phyloP scores from a whole-genome alignment of 2,113 vertebrate genomes.

The Alosa alosa region DNA sequence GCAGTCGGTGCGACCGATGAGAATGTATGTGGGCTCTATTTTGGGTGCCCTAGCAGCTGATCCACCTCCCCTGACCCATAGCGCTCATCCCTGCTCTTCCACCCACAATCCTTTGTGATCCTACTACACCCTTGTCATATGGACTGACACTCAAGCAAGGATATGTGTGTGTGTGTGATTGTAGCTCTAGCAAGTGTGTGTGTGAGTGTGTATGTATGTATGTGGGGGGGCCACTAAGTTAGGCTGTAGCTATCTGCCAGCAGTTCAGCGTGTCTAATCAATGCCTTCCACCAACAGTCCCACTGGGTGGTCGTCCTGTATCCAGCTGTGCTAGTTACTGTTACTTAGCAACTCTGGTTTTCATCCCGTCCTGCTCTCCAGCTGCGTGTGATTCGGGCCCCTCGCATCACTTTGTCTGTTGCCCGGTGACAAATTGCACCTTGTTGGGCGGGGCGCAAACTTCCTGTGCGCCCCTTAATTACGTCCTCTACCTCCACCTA shows the following conservation, averaged over 20 bases:
- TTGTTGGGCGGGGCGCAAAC: constrained; percentile 37
- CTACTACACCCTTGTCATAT: not conserved
- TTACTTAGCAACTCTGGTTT: not conserved
- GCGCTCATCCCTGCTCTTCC: not conserved
- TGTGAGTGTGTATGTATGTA: not conserved
- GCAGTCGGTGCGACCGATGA: constrained; percentile 38
- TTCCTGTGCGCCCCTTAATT: constrained; percentile 57
- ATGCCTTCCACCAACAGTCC: not conserved
- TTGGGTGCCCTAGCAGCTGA: constrained; percentile 54
- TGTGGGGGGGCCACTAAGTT: not conserved
- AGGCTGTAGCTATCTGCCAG: not conserved
- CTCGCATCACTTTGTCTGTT: constrained; percentile 40
- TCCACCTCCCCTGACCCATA: not conserved
- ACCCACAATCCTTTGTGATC: not conserved
- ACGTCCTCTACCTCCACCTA: constrained; percentile 48
- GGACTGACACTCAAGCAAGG: not conserved
- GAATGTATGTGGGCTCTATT: constrained; percentile 54
- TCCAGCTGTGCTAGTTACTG: not conserved
- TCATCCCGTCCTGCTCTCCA: not conserved
- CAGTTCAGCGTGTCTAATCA: not conserved
- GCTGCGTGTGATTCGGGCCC: not conserved
- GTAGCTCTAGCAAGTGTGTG: not conserved
- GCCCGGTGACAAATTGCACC: constrained; percentile 54
- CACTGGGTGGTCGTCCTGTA: not conserved
- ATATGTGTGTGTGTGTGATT: not conserved